These are phyloP conservation scores for Hymenopus coronatus DNA, from an alignment of 2,888 invertebrate genomes.

Conservation along the genomic window DNA sequence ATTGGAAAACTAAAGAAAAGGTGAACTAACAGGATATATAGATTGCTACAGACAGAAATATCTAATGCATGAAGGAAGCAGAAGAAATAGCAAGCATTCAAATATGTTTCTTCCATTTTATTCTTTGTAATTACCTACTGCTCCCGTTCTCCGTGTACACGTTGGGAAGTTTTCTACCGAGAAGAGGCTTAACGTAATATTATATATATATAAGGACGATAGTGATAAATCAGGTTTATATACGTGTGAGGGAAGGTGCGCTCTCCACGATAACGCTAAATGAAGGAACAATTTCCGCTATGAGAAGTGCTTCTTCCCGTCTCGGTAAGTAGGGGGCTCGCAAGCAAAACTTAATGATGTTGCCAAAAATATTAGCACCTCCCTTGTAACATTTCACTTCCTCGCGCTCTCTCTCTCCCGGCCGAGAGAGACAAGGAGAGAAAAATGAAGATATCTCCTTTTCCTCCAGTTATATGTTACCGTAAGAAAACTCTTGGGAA, in stretches of 20 bases:
- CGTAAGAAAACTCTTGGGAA: conserved; percentile 9
- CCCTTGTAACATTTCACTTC: background rate
- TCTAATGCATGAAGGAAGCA: too few species aligned
- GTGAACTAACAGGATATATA: too few species aligned
- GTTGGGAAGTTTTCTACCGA: background rate
- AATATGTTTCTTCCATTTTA: background rate
- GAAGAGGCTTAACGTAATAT: background rate
- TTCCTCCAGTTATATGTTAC: background rate
- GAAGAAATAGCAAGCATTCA: too few species aligned
- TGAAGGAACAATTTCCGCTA: conserved; percentile 27
- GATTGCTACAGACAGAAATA: too few species aligned
- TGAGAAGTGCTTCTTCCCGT: conserved; percentile 9
- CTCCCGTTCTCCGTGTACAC: background rate
- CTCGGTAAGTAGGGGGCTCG: background rate
- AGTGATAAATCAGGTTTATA: conserved; percentile 27
- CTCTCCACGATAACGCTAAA: conserved; percentile 19
- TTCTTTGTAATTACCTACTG: background rate
- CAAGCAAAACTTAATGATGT: conserved; percentile 10
- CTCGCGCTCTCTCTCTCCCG: background rate
- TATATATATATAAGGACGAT: background rate
- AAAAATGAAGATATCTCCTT: background rate
- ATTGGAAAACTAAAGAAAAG: too few species aligned
- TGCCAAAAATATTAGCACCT: conserved; percentile 23
- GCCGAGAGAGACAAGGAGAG: background rate
- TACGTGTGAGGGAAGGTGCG: conserved; percentile 24